Base-by-base conservation (phyloP, 2,888 invertebrate species). In the Epiblema foenella region DNA sequence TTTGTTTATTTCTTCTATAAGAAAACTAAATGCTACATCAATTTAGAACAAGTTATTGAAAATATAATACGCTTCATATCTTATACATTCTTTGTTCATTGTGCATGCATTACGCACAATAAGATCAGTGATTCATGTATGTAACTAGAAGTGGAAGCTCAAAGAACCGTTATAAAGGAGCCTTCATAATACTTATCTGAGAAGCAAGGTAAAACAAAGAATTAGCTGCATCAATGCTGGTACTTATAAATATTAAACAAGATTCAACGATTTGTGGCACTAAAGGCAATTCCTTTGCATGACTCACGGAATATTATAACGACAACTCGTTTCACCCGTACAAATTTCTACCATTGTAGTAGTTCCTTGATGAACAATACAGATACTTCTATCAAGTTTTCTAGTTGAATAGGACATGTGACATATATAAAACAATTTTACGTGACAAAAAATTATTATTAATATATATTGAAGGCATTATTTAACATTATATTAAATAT, bases 221-320 rank as follows among this genome's bases (percentile, higher is more conserved):
- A 54, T 17, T 59, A 42, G 39, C 39, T 59, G 52, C 42, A 52
- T 65, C 51, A 20, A 46, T 65, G 42, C 20, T n/a, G n/a, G 20
- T 54, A 37, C 18, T 54, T 24, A 49, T 70, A 52, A 64, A 69
- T 69, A 64, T 64, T 69, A n/a, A 64, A 51, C 12, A 51, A 15
- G 24, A 57, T 64, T 20, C 17, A 46, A 56, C 46, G 24, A 15
- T 17, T 68, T 18, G 57, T 51, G 71, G 71, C 71, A 57, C 46
- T 56, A 62, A 57, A 52, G 15, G 37, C 58, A 20, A 63, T 68
- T 68, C 64, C 68, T 49, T 59, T 72, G 63, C 68, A 51, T 72
- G 56, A 72, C 20, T 68, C 62, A 63, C 51, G 59, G 33, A 68
- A 52, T 62, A 63, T 72, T 72, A 72, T 58, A 58, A 72, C 58